Evolutionary conservation across 2,113 vertebrate genomes (phyloP), one percentile per base, ranked within the genome.

Genomic region (Gobio gobio): DNA sequence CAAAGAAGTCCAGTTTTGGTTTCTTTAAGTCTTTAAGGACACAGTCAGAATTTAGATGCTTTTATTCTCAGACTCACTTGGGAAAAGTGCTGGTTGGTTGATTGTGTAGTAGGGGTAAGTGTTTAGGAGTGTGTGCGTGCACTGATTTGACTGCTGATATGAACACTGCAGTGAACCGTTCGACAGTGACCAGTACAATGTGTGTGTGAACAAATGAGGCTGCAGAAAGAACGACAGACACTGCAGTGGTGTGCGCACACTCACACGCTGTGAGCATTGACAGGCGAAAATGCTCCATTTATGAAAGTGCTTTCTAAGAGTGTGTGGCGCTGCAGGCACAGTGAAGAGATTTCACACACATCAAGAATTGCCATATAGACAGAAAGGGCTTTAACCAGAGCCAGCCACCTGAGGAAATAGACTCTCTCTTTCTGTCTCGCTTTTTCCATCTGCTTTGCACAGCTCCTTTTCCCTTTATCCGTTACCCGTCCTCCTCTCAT

Each of bases 341-440:
- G 85, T 88, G 87, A 84, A 88, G 87, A 88, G 79, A 85, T 88
- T 88, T 88, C 20, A 63, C 68, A 61, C 49, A 83, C 47, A 45
- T 76, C 76, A 83, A 59, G 47, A 83, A 73, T 10, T 61, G 36
- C 49, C 12, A 56, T 78, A 61, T 85, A 64, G 70, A 79, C 40
- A 47, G 78, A 79, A 63, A 63, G n/a, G 13, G 40, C 43, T 79
- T 78, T 63, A 79, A 79, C 78, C 58, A 79, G n/a, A 79, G 4
- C 40, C 26, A 64, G 59, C n/a, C 78, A 79, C 58, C 78, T 64
- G 78, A 79, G 16, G 78, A 79, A 78, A 29, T 56, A 58, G 10
- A 24, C 29, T 14, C 49, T 77, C 49, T 49, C 72, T 49, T 2
- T 8, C 51, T 20, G 51, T 20, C 51, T 56, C 18, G 14, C 45